Evolutionary conservation across 2,797 vertebrate species (phyloP).

Genomic region (Microchirus variegatus): DNA sequence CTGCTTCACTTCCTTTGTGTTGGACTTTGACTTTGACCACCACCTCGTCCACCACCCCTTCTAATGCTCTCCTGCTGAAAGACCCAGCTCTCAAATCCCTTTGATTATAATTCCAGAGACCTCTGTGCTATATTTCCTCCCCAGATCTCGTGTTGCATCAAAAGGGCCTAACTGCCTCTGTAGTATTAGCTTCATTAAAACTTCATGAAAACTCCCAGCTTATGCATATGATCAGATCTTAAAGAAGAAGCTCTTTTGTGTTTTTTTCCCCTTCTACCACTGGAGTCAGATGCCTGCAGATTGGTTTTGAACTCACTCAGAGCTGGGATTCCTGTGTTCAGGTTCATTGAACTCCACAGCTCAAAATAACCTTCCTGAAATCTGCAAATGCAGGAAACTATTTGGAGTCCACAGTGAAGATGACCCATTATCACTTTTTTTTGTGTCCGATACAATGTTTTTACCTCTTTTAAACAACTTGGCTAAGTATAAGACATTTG

Average conservation of each 20-base stretch:
- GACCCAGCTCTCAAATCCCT: slow-evolving; percentile 33
- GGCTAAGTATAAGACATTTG: no score
- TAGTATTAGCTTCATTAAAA: slow-evolving; percentile 50
- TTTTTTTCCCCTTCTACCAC: neutral
- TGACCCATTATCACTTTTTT: no score
- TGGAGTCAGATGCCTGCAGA: neutral
- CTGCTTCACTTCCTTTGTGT: slow-evolving; percentile 26
- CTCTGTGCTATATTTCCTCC: slow-evolving; percentile 30
- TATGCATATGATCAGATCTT: slow-evolving; percentile 14
- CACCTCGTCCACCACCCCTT: slow-evolving; percentile 4
- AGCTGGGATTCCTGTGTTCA: neutral
- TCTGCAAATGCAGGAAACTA: neutral
- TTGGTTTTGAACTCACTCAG: slow-evolving; percentile 3
- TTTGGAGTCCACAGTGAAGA: neutral
- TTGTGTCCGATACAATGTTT: no score
- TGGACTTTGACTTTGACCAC: slow-evolving; percentile 26
- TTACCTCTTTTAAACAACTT: no score
- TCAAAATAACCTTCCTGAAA: slow-evolving; percentile 3
- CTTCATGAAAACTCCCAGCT: slow-evolving; percentile 21
- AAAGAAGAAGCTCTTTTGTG: slow-evolving; percentile 8
- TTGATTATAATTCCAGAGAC: slow-evolving; percentile 34
- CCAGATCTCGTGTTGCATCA: slow-evolving; percentile 52
- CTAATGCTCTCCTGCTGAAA: slow-evolving; percentile 8
- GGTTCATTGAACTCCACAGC: slow-evolving; percentile 3
- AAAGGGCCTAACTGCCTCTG: slow-evolving; percentile 33